Evolutionary conservation across 1,140 invertebrate genomes (phyloP).

Genomic region (Acromyrmex charruanus): DNA sequence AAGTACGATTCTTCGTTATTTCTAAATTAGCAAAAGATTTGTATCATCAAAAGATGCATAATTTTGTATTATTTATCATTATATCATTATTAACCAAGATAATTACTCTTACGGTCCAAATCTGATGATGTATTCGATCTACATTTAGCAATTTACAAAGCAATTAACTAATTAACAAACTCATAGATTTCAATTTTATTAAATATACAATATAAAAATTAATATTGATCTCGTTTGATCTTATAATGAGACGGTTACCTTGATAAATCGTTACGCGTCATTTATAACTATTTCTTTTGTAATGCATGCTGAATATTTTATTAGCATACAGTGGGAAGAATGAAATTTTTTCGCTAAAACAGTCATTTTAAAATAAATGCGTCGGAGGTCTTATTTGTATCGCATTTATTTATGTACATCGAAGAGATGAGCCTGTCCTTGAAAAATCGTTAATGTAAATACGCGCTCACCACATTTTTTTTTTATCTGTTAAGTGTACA

Average conservation of each 20-base stretch:
- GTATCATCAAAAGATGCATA: not conserved
- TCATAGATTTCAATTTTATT: slow-evolving; percentile 1
- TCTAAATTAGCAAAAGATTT: not conserved
- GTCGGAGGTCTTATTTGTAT: not conserved
- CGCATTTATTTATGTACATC: not conserved
- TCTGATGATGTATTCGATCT: not conserved
- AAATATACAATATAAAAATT: not conserved
- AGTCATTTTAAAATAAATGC: not conserved
- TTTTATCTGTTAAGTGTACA: not conserved
- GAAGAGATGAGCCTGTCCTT: not conserved
- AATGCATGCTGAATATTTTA: not conserved
- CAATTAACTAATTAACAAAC: not conserved
- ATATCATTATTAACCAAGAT: not conserved
- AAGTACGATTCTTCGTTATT: not conserved
- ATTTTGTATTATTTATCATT: not conserved
- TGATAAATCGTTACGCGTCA: not conserved
- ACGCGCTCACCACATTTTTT: not conserved
- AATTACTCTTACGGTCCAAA: not conserved
- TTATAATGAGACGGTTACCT: not conserved
- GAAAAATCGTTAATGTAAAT: not conserved
- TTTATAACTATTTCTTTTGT: slow-evolving; percentile 8
- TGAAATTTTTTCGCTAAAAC: not conserved
- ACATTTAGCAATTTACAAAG: not conserved
- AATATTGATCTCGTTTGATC: not conserved
- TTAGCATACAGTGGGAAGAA: slow-evolving; percentile 17